A percentile compares a stretch with the other conserved stretches of the same genome.
Evolutionary conservation across 2,797 vertebrate species (phyloP).

Genomic region (Diglossa cyanea): DNA sequence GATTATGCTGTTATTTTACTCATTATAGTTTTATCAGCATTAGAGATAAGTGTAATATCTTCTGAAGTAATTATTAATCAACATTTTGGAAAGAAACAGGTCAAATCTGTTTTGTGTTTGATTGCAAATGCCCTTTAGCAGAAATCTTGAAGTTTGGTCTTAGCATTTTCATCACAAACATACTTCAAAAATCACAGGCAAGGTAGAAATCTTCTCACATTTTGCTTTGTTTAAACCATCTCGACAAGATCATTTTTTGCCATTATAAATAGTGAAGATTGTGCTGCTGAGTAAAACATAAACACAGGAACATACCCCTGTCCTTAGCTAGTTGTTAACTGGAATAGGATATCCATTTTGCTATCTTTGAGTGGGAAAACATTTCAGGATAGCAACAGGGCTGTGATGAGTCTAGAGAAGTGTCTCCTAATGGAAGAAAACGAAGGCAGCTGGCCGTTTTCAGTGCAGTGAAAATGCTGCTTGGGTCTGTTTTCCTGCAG

Average conservation of each 20-base stretch:
- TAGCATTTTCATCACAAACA: neutral
- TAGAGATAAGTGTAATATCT: neutral
- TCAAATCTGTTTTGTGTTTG: neutral
- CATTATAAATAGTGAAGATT: slow-evolving; percentile 25
- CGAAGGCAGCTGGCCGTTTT: neutral
- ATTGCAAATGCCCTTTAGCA: neutral
- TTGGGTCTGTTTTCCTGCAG: neutral
- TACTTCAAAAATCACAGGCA: neutral
- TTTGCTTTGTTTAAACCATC: slow-evolving; percentile 34
- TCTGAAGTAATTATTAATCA: neutral
- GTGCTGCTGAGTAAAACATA: slow-evolving; percentile 12
- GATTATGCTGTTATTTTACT: neutral
- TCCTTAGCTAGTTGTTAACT: neutral
- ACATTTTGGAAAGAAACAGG: neutral
- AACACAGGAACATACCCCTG: neutral
- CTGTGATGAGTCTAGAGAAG: neutral
- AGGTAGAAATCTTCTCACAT: slow-evolving; percentile 21
- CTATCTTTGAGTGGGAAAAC: neutral
- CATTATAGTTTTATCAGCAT: neutral
- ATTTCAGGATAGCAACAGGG: neutral
- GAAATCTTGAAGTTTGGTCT: neutral
- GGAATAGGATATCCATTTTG: neutral
- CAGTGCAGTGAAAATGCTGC: neutral
- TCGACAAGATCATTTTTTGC: slow-evolving; percentile 36
- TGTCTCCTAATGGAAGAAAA: neutral